phyloP scores from a whole-genome alignment of 2,113 vertebrate species.

The Lycocorax pyrrhopterus region DNA sequence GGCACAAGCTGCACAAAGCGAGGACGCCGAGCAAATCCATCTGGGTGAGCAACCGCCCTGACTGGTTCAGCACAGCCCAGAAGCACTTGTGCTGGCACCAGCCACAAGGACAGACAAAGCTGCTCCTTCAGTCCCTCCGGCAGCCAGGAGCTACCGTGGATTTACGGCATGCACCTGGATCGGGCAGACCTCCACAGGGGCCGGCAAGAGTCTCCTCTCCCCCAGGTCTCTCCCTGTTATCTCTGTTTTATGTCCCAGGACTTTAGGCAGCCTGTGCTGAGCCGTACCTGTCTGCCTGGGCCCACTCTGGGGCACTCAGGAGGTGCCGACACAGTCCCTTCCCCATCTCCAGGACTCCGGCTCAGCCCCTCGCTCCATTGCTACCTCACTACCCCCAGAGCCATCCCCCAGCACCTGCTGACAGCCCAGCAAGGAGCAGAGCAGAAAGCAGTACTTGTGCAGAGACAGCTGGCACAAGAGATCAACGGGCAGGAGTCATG shows the following conservation, averaged over 20 bases:
- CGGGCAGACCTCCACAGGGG: rapidly evolving
- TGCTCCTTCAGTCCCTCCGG: background rate
- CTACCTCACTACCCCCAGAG: background rate
- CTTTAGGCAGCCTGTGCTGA: background rate
- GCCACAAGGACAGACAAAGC: background rate
- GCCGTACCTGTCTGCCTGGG: background rate
- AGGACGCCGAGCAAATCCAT: background rate
- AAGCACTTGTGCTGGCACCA: background rate
- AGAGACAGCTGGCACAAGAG: background rate
- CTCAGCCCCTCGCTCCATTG: rapidly evolving
- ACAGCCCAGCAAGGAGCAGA: background rate
- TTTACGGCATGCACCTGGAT: rapidly evolving
- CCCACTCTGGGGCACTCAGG: background rate
- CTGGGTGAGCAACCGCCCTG: background rate
- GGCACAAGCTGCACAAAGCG: rapidly evolving
- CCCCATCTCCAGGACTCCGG: background rate
- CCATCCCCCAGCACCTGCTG: background rate
- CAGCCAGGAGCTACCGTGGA: background rate
- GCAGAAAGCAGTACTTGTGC: background rate
- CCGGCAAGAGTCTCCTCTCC: background rate
- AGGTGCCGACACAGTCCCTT: background rate
- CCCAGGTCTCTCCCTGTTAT: background rate
- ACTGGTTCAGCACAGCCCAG: background rate
- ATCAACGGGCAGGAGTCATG: rapidly evolving
- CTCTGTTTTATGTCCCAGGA: background rate